Percentiles rank a stretch among this genome's conserved stretches.
phyloP scores from a whole-genome alignment of 2,113 vertebrate species.

The Sclerurus mexicanus region DNA sequence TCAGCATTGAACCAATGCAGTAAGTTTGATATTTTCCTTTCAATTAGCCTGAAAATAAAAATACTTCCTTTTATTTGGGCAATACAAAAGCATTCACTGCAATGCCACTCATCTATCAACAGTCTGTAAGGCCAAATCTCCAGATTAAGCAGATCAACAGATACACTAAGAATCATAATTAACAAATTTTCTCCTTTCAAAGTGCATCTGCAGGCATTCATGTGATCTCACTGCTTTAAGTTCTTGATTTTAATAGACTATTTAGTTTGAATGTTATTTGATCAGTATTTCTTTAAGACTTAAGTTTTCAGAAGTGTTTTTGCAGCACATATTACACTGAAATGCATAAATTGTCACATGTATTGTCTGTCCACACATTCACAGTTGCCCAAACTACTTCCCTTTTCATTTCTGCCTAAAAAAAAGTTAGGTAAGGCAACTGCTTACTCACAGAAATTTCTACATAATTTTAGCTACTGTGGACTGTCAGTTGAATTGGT shows the following conservation, averaged over 20 bases:
- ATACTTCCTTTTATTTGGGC: not conserved
- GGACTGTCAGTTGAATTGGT: not conserved
- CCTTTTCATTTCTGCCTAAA: not conserved
- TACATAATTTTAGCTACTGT: constrained; percentile 9
- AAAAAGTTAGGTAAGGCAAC: constrained; percentile 36
- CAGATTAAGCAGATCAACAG: not conserved
- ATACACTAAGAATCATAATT: not conserved
- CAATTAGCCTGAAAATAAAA: not conserved
- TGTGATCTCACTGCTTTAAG: not conserved
- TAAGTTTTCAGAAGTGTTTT: not conserved
- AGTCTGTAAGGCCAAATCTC: not conserved
- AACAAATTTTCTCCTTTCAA: not conserved
- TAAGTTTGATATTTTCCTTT: not conserved
- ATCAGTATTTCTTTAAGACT: not conserved
- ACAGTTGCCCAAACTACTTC: constrained; percentile 23
- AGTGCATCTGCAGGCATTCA: not conserved
- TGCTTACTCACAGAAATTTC: constrained; percentile 22
- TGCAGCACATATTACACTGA: not conserved
- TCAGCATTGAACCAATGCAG: not conserved
- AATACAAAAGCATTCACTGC: not conserved
- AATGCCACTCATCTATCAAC: not conserved
- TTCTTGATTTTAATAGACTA: not conserved
- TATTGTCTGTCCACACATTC: constrained; percentile 4
- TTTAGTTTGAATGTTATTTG: not conserved
- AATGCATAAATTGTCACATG: not conserved